Base-by-base conservation (phyloP, 2,888 invertebrate genomes). In the Acanthosepion esculentum region DNA sequence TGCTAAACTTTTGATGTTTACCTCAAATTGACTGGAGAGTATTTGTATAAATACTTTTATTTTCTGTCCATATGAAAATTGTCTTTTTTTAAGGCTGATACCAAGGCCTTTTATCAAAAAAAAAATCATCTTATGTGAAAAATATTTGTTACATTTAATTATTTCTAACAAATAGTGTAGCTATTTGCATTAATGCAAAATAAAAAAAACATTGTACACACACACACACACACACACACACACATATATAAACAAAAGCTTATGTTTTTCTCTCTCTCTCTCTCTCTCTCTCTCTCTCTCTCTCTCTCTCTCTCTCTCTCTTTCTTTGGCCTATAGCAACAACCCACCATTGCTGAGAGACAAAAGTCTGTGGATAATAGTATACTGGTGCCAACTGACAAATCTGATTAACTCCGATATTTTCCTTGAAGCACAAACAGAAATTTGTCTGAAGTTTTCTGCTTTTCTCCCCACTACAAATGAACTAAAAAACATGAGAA, bases 341-440 rank as follows among this genome's bases (percentile, higher is more conserved):
- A 78, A n/a, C 29, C 29, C 7, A 78, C 29, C 29, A 78, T 29
- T 26, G 78, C 78, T 78, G 29, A 78, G 78, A 78, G 78, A 78
- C 78, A 78, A 78, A 78, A 78, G 78, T 78, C 78, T 78, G 78
- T 78, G 78, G n/a, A 78, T 78, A 78, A 78, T 78, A 78, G 29
- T 29, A 78, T 78, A 29, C 29, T 78, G 12, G 78, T 78, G 78
- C 78, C 78, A 78, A 78, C 78, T 78, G 78, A 78, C 29, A 78
- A 78, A 78, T 78, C 6, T 78, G 78, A 78, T 78, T 78, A 78
- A 29, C 29, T 78, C 26, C 29, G 29, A 78, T 78, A 78, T 78
- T 78, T 78, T 59, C n/a, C 78, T 78, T 78, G 78, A 78, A 26
- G 78, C 78, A 78, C 78, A 78, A 78, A 78, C 64, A 64, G 55